Percentiles rank a stretch among this genome's conserved stretches.
phyloP scores from a whole-genome alignment of 2,888 invertebrate species.

The Thumatha senex region DNA sequence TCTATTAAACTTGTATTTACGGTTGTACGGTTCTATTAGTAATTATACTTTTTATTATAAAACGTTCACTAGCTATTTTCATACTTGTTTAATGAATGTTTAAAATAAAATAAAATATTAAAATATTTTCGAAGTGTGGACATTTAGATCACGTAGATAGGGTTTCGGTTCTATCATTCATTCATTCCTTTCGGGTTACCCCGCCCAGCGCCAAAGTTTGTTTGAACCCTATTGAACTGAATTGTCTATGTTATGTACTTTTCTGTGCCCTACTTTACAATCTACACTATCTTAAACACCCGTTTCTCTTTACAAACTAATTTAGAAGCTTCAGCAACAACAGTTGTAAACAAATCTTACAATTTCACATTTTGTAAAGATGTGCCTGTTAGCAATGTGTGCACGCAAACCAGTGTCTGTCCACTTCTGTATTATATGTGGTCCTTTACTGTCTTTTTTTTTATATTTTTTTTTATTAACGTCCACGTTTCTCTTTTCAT shows the following conservation, averaged over 20 bases:
- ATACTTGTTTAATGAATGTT: too few species aligned
- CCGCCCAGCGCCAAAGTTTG: constrained; percentile 79
- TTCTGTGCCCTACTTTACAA: constrained; percentile 66
- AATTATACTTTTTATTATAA: too few species aligned
- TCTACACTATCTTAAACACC: constrained; percentile 63
- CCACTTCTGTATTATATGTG: constrained; percentile 82
- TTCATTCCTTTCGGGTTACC: constrained; percentile 69
- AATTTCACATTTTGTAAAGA: constrained; percentile 59
- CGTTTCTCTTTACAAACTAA: constrained; percentile 41
- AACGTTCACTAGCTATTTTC: too few species aligned
- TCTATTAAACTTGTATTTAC: too few species aligned
- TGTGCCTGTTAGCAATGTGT: constrained; percentile 79
- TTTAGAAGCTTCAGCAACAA: constrained; percentile 58
- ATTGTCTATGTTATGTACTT: constrained; percentile 55
- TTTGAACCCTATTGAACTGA: constrained; percentile 56
- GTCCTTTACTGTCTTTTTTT: constrained; percentile 70
- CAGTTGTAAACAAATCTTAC: constrained; percentile 54
- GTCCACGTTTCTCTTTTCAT: constrained; percentile 64
- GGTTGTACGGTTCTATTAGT: too few species aligned
- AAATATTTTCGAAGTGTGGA: constrained; percentile 74
- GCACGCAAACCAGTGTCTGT: constrained; percentile 79
- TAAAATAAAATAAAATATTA: constrained; percentile 14
- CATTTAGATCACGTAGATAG: constrained; percentile 66
- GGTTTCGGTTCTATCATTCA: constrained; percentile 55
- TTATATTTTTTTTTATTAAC: constrained; percentile 60